Conservation (phyloP, 2,113 vertebrate genomes). For the Bostrychus sinensis region DNA sequence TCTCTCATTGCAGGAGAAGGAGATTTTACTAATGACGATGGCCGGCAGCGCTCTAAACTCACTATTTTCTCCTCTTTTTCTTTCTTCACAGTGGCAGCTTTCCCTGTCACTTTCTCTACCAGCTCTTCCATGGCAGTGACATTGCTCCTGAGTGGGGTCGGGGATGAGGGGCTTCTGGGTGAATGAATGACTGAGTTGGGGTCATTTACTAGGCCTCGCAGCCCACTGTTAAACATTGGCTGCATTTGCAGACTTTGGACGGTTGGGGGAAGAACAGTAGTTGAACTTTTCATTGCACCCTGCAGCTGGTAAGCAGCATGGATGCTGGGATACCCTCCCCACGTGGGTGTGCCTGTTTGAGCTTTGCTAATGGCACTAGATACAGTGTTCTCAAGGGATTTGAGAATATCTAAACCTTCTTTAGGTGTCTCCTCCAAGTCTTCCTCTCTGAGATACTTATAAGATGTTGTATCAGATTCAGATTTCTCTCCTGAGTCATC, state of each 20-base stretch:
- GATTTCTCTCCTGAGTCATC: slow-evolving; percentile 87
- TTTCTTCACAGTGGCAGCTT: slow-evolving; percentile 86
- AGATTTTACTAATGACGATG: slow-evolving; percentile 78
- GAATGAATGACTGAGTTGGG: slow-evolving; percentile 86
- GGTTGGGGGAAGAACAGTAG: slow-evolving; percentile 76
- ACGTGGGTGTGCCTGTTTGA: slow-evolving; percentile 96
- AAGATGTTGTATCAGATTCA: slow-evolving; percentile 87
- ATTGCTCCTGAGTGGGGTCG: slow-evolving; percentile 93
- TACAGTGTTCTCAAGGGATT: slow-evolving; percentile 97
- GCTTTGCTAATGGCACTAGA: slow-evolving; percentile 98
- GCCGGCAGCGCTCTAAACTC: slow-evolving; percentile 69
- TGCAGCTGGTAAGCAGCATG: slow-evolving; percentile 98
- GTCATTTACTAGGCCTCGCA: slow-evolving; percentile 82
- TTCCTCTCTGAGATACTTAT: slow-evolving; percentile 97
- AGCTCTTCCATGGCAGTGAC: slow-evolving; percentile 98
- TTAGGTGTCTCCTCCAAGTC: slow-evolving; percentile 94
- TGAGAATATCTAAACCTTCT: slow-evolving; percentile 94
- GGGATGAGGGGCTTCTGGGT: slow-evolving; percentile 87
- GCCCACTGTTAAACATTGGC: slow-evolving; percentile 84
- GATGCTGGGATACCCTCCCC: slow-evolving; percentile 98
- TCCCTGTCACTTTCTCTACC: slow-evolving; percentile 98
- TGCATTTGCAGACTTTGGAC: slow-evolving; percentile 90
- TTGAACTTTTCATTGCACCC: slow-evolving; percentile 85
- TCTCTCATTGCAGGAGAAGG: slow-evolving; percentile 87
- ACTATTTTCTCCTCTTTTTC: slow-evolving; percentile 86